Percentiles rank a stretch among this genome's conserved stretches.
Evolutionary conservation across 2,888 invertebrate genomes (phyloP).

Genomic region (Calliscelio sp.): DNA sequence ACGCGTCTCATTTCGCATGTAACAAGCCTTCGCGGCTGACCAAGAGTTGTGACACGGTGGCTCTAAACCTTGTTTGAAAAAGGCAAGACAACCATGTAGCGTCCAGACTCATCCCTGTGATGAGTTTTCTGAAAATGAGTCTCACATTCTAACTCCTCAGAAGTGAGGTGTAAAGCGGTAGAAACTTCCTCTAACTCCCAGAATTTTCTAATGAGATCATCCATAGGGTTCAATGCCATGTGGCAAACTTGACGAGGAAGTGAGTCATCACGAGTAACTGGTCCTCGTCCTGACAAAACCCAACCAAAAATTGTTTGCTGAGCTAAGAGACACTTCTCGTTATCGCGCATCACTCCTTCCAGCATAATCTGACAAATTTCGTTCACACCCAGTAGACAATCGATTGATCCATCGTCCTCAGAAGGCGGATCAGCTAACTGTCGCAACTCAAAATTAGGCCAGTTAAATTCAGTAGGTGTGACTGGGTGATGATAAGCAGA

Average conservation of each 20-base stretch:
- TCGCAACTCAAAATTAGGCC: no score
- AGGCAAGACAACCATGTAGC: background rate
- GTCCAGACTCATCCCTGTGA: background rate
- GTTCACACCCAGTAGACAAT: background rate
- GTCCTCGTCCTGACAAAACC: conserved; percentile 3
- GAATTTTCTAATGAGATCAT: background rate
- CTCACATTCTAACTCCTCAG: conserved; percentile 1
- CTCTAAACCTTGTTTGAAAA: conserved; percentile 3
- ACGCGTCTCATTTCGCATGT: no score
- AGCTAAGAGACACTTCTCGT: background rate
- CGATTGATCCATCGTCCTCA: background rate
- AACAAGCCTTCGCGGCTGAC: no score
- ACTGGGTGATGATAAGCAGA: no score
- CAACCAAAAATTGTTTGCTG: conserved; percentile 36
- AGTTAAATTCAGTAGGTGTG: no score
- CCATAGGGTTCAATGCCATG: background rate
- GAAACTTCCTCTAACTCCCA: background rate
- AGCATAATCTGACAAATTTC: conserved; percentile 6
- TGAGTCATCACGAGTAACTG: no score
- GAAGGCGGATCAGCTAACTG: no score
- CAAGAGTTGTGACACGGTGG: background rate
- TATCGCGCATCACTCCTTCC: background rate
- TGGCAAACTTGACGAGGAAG: background rate
- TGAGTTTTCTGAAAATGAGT: background rate
- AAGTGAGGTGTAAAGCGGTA: background rate